Evolutionary conservation across 2,888 invertebrate genomes (phyloP), one percentile per base, ranked within the genome.

Genomic region (Cordylochernes scorpioides): DNA sequence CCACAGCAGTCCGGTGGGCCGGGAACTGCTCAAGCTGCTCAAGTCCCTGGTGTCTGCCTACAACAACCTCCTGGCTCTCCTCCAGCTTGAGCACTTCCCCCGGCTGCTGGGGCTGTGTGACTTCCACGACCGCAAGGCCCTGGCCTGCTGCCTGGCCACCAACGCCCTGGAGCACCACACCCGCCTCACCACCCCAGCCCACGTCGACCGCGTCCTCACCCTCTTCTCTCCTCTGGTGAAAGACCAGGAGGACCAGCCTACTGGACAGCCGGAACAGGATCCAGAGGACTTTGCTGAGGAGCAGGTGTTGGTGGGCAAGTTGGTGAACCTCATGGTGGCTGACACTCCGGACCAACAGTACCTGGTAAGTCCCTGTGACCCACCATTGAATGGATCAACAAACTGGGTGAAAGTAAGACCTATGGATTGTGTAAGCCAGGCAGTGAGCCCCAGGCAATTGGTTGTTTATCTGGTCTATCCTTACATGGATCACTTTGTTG

Each of bases 1-100:
- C 47, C 68, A 68, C 47, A 69, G 68, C 47, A 69, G 70, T 24
- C 64, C 71, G 3, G 80, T 91, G 1, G 86, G 86, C 41, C 73
- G 78, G 45, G 97, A 97, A 51, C 59, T 99, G 37, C 73, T 77
- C 47, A 72, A 82, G 47, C 64, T 97, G 34, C 63, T 97, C 47
- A 78, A 84, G 52, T 73, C 94, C 25, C 91, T 94, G 0, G 67
- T 91, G 3, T 86, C 91, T 50, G 74, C 75, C 47, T 94, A 91
- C 57, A 80, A 78, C 52, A 75, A 88, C 52, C 66, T 86, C 9
- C 59, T 91, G 25, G 74, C 72, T 0, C 66, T 97, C 10, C 64
- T 88, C 32, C 67, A 75, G 46, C 58, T 97, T 39, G 68, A 72
- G 45, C 71, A 84, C 57, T 97, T 77, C 49, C 69, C 72, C 5